Percentiles rank a stretch among this genome's conserved stretches.
Conservation (phyloP, 2,113 vertebrate species). For the Regulus satrapa region DNA sequence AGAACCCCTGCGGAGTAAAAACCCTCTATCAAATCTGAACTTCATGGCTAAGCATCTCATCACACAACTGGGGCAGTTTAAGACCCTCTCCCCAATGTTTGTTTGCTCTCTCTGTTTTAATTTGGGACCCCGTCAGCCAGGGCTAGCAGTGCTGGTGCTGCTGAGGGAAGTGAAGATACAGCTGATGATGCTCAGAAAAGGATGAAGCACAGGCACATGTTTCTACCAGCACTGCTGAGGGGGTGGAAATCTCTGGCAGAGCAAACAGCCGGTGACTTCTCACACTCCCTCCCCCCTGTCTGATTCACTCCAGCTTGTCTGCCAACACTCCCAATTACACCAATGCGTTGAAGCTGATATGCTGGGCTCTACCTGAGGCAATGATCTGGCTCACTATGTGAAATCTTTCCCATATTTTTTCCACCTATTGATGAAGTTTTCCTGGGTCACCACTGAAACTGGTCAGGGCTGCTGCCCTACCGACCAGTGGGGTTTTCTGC, state of each 20-base stretch:
- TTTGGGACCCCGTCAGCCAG: rapidly evolving
- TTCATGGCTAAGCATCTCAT: not conserved
- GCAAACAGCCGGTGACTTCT: conserved; percentile 29
- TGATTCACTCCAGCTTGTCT: conserved; percentile 39
- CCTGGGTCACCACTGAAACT: not conserved
- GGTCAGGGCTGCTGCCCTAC: not conserved
- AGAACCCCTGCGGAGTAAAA: not conserved
- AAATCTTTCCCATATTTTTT: not conserved
- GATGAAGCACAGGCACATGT: not conserved
- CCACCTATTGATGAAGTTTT: not conserved
- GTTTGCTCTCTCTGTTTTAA: not conserved
- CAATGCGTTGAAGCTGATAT: not conserved
- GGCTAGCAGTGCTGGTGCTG: rapidly evolving
- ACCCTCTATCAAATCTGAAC: not conserved
- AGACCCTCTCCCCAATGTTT: not conserved
- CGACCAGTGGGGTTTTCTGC: not conserved
- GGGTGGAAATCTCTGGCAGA: conserved; percentile 47
- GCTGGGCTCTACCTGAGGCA: not conserved
- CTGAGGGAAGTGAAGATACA: not conserved
- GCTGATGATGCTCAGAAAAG: not conserved
- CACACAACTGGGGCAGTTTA: not conserved
- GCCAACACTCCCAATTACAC: not conserved
- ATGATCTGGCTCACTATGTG: rapidly evolving
- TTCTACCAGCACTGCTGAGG: conserved; percentile 1
- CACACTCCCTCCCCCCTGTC: not conserved